Base-by-base conservation (phyloP, 1,140 invertebrate species). In the Drosophila tristis region DNA sequence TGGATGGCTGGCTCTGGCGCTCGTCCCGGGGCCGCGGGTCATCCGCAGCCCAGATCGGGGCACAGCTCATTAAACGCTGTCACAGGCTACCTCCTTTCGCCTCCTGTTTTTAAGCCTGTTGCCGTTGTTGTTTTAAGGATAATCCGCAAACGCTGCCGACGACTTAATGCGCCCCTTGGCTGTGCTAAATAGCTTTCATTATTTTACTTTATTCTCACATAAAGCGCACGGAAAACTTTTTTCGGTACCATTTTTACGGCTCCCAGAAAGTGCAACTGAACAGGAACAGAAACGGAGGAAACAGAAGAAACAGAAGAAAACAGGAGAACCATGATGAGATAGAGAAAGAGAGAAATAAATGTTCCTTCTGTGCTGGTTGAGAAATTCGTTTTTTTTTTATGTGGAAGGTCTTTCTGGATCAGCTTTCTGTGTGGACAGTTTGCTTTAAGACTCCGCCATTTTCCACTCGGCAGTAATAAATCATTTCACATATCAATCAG, bases 401-500 rank as follows among this genome's bases (percentile, higher is more conserved):
- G 51, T 74, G 8, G 45, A 54, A 74, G 56, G 45, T 49, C 53
- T 47, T 45, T 71, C 43, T 20, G 53, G 54, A 31, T 26, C 66
- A 56, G 66, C 50, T 39, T 64, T 8, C 25, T 67, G 50, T 53
- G 65, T 62, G 47, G n/a, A 50, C 62, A 66, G n/a, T 54, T 31
- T 35, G 20, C 25, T 29, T 4, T 23, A 16, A 39, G 8, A 9
- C 47, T 45, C 35, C 29, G 50, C 35, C 47, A 43, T 45, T 58
- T 26, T 57, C 65, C 54, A 23, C 49, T 50, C 5, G 58, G 16
- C 49, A 25, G 63, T 76, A 80, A 86, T 89, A 86, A 86, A 86
- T 86, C 82, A 86, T 89, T 80, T 67, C 82, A 87, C 78, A 86
- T 86, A 86, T 86, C 82, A 86, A 86, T 86, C 82, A 86, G 82